Percentiles rank a stretch among this genome's conserved stretches.
Evolutionary conservation across 2,888 invertebrate genomes (phyloP).

Genomic region (Pristionchus mayeri): DNA sequence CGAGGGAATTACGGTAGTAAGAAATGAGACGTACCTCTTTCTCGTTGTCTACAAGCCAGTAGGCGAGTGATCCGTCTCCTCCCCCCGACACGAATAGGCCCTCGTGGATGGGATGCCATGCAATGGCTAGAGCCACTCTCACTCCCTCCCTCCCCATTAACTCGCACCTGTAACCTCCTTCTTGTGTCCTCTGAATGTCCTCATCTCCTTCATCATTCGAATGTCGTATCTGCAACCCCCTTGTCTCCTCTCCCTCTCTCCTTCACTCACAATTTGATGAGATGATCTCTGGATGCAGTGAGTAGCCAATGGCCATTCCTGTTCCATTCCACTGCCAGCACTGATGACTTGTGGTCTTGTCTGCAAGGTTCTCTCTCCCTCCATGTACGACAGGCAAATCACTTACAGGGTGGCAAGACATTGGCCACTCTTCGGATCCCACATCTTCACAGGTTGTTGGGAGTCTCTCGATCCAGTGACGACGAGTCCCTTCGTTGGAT

Average conservation of each 20-base stretch:
- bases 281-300: conserved; percentile 65
- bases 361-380: conserved; percentile 74
- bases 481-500: conserved; percentile 95
- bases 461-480: conserved; percentile 99
- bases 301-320: conserved; percentile 96
- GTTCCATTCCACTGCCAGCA: conserved; percentile 99
- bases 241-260: not conserved
- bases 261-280: conserved; percentile 44
- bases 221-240: conserved; percentile 88
- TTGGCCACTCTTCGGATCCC: conserved; percentile 97
- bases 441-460: conserved; percentile 98
- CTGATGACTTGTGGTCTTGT: conserved; percentile 98
- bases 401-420: conserved; percentile 92
- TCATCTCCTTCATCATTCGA: conserved; percentile 93
- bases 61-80: conserved; percentile 97
- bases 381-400: not conserved
- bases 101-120: conserved; percentile 99
- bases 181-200: conserved; percentile 98
- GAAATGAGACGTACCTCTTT: conserved; percentile 82
- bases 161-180: conserved; percentile 87
- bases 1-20: not conserved
- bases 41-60: conserved; percentile 93
- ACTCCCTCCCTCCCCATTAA: not conserved
- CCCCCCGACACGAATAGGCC: conserved; percentile 97
- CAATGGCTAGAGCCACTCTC: conserved; percentile 79